Evolutionary conservation across 2,797 vertebrate species (phyloP).

Genomic region (Onychomys torridus): DNA sequence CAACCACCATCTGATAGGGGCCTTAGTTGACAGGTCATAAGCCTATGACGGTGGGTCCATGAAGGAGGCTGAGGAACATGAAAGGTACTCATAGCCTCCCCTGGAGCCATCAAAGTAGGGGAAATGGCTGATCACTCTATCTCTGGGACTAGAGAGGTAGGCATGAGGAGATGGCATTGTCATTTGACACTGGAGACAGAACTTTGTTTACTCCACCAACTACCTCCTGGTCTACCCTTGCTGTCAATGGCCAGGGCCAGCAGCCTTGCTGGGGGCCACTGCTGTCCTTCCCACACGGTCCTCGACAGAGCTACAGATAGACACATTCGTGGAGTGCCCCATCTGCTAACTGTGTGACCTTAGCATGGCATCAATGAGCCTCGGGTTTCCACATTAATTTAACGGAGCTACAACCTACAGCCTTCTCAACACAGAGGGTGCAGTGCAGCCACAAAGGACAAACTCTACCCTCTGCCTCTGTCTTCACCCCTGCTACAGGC

Average conservation of each 20-base stretch:
- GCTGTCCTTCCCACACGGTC: not conserved
- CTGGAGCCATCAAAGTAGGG: rapidly evolving
- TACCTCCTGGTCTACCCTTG: not conserved
- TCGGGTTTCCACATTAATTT: not conserved
- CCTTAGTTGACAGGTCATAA: rapidly evolving
- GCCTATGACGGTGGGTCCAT: rapidly evolving
- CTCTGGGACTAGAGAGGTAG: not conserved
- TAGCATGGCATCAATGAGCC: not conserved
- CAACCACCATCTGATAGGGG: rapidly evolving
- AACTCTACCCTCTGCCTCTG: not conserved
- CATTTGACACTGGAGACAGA: not conserved
- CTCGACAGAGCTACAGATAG: not conserved
- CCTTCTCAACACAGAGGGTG: not conserved
- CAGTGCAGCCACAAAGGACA: not conserved
- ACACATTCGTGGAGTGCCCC: not conserved
- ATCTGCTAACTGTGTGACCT: not conserved
- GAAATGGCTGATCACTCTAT: not conserved
- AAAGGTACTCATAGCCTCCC: not conserved
- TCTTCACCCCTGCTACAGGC: not conserved
- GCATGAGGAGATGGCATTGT: no score
- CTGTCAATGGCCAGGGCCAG: not conserved
- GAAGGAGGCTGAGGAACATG: not conserved
- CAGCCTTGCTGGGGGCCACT: not conserved
- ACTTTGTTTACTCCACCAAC: not conserved
- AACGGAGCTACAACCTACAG: rapidly evolving